A percentile compares a stretch with the other conserved stretches of the same genome.
Evolutionary conservation across 2,797 vertebrate genomes (phyloP).

Genomic region (Micrastur ruficollis): DNA sequence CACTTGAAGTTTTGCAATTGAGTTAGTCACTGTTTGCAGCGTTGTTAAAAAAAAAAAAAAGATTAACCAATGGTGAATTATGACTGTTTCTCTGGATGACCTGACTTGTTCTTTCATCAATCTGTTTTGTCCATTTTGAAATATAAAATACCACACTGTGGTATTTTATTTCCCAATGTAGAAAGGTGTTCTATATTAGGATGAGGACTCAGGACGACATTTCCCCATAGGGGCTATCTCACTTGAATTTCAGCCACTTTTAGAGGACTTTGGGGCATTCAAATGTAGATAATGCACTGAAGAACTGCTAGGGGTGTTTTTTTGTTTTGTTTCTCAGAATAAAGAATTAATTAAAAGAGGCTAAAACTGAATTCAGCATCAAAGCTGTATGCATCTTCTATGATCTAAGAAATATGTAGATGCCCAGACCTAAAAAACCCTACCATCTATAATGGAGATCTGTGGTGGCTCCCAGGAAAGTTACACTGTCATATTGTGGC

Average conservation of each 20-base stretch:
- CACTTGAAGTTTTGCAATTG: conserved; percentile 9
- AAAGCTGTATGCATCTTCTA: background rate
- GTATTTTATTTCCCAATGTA: background rate
- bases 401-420: background rate
- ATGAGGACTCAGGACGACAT: background rate
- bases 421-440: background rate
- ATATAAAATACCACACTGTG: background rate
- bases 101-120: background rate
- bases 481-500: background rate
- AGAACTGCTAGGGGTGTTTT: background rate
- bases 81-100: background rate
- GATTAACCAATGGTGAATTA: background rate
- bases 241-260: background rate
- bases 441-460: background rate
- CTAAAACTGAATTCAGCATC: background rate
- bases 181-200: background rate
- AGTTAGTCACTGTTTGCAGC: background rate
- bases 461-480: background rate
- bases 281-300: background rate
- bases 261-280: background rate
- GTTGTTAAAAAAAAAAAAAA: background rate
- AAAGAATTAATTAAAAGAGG: background rate
- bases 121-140: background rate
- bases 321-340: background rate
- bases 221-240: background rate